A percentile compares a stretch with the other conserved stretches of the same genome.
Conservation (phyloP, 2,113 vertebrate species). For the Ceyx margarethae region DNA sequence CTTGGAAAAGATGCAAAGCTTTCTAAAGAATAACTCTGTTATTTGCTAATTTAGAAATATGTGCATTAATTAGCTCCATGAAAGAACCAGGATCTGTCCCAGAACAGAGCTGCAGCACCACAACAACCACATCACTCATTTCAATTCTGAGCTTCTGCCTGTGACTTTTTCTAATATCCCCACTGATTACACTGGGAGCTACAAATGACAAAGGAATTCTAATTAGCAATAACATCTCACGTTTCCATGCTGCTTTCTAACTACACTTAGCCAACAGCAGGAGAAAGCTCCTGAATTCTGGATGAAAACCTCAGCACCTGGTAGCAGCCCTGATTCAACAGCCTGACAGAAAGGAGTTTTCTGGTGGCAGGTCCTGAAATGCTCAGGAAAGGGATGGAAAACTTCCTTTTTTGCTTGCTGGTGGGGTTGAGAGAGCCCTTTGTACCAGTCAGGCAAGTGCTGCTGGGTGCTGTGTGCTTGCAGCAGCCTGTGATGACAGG, state of each 20-base stretch:
- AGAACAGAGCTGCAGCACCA: background rate
- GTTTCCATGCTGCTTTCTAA: background rate
- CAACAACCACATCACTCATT: background rate
- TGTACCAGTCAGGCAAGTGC: background rate
- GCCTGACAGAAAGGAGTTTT: fast-evolving
- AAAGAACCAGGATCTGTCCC: background rate
- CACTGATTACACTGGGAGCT: background rate
- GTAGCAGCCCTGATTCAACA: fast-evolving
- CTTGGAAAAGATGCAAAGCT: background rate
- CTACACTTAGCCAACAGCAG: background rate
- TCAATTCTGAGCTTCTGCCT: background rate
- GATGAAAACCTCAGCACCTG: background rate
- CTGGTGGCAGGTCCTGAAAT: background rate
- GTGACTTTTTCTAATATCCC: background rate
- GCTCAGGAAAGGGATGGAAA: background rate
- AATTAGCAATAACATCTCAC: background rate
- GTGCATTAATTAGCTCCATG: background rate
- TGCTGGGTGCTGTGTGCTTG: background rate
- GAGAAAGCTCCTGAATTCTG: background rate
- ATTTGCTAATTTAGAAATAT: background rate
- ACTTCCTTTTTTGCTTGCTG: background rate
- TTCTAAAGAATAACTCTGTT: background rate
- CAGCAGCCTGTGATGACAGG: fast-evolving
- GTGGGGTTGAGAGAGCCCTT: background rate
- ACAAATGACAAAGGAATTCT: background rate